Evolutionary conservation across 2,888 invertebrate species (phyloP).

Genomic region (Andrena bicolor): DNA sequence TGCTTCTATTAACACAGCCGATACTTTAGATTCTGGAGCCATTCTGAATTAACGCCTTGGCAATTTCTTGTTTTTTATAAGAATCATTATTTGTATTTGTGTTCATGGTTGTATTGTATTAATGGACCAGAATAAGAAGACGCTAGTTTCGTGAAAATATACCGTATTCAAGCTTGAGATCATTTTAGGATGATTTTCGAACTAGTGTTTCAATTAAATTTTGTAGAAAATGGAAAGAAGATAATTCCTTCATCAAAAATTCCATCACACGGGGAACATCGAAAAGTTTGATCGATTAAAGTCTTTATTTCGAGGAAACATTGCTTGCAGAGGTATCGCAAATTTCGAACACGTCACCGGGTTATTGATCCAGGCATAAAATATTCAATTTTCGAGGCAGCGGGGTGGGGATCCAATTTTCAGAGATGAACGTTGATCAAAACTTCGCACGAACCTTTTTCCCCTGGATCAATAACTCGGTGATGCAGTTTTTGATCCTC

Average conservation of each 20-base stretch:
- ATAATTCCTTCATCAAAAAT: not conserved
- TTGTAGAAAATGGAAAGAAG: not conserved
- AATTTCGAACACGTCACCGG: slow-evolving; percentile 44
- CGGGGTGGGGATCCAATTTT: slow-evolving; percentile 35
- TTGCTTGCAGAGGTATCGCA: slow-evolving; percentile 23
- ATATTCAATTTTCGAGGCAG: slow-evolving; percentile 48
- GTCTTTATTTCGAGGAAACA: slow-evolving; percentile 21
- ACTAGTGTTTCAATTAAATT: not conserved
- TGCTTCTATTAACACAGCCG: not conserved
- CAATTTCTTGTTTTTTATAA: too few species aligned
- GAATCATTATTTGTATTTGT: too few species aligned
- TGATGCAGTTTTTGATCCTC: not conserved
- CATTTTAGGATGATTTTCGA: not conserved
- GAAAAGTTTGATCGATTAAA: slow-evolving; percentile 14
- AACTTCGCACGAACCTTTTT: slow-evolving; percentile 25
- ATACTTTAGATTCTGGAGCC: not conserved
- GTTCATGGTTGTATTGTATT: too few species aligned
- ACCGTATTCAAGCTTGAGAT: too few species aligned
- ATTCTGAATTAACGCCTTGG: too few species aligned
- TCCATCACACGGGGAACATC: not conserved
- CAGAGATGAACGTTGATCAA: slow-evolving; percentile 42
- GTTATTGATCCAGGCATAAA: slow-evolving; percentile 42
- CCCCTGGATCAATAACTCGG: slow-evolving; percentile 23
- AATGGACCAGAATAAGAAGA: not conserved
- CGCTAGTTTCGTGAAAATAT: too few species aligned